Conservation (phyloP, 2,888 invertebrate species). For the Nephrotoma guestfalica region DNA sequence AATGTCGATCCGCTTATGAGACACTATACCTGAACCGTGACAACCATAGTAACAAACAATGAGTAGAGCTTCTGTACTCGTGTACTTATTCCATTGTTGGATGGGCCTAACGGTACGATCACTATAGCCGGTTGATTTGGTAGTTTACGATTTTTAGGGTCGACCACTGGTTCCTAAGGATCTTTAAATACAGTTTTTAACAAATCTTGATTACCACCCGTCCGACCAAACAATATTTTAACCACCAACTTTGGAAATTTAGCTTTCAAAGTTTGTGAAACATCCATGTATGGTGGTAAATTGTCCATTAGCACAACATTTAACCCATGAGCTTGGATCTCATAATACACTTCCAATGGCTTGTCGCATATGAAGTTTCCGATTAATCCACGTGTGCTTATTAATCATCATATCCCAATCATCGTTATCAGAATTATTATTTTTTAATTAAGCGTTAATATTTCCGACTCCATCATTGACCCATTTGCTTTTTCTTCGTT, state of each 20-base stretch:
- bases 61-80: conserved; percentile 56
- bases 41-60: conserved; percentile 49
- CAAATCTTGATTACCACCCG: conserved; percentile 33
- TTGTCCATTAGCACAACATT: too few species aligned
- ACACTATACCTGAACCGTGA: conserved; percentile 45
- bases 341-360: conserved; percentile 51
- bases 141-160: conserved; percentile 46
- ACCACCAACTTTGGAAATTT: conserved; percentile 59
- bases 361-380: conserved; percentile 49
- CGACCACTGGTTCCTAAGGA: conserved; percentile 59
- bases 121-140: conserved; percentile 53
- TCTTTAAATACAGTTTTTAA: conserved; percentile 37
- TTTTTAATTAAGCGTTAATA: conserved; percentile 44
- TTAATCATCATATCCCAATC: conserved; percentile 51
- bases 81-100: conserved; percentile 29
- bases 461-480: conserved; percentile 61
- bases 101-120: conserved; percentile 41
- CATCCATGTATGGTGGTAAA: conserved; percentile 66
- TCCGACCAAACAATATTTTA: conserved; percentile 49
- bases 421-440: conserved; percentile 24
- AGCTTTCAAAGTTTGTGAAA: conserved; percentile 53
- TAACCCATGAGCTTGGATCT: conserved; percentile 53
- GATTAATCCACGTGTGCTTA: conserved; percentile 44
- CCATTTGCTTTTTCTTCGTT: conserved; percentile 46
- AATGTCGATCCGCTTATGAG: conserved; percentile 32